Base-by-base conservation (phyloP, 2,888 invertebrate species). In the Lingula anatina region DNA sequence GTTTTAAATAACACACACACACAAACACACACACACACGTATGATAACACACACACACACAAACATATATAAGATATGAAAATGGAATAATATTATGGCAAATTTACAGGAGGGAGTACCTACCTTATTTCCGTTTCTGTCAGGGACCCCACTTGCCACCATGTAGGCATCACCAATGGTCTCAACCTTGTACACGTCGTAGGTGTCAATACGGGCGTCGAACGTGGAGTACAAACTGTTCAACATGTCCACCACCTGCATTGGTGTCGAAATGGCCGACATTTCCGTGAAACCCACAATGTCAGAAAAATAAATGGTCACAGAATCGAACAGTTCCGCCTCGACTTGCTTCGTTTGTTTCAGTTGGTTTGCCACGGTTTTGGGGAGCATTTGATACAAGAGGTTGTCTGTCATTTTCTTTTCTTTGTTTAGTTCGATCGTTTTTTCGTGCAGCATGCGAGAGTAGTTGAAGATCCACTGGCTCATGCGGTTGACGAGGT, bases 111-210 rank as follows among this genome's bases (percentile, higher is more conserved):
- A n/a, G n/a, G n/a, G n/a, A n/a, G n/a, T n/a, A 5, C 47, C 41
- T 39, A 65, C 65, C 60, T 53, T 63, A 4, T 49, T 45, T 7
- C 63, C 65, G 44, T 65, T 65, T 7, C 58, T 47, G 3, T 50
- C 46, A 0, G 65, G 65, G 5, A 65, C 59, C 26, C 68, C 68
- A 49, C 65, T 65, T 12, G 64, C 66, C n/a, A 68, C 65, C 66
- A 66, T 66, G 45, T 66, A 66, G 5, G 66, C 64, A 40, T 65
- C 65, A 1, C 66, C 65, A 5, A 67, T 65, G 2, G 67, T 66
- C 41, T 67, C 67, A 35, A 67, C 65, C 43, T 66, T 66, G 51
- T 68, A 68, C 5, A 66, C 65, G 44, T 68, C 66, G 44, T 68
- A 66, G 2, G 60, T 60, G 40, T 64, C 63, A 21, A 68, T 66